Conservation (phyloP, 2,797 vertebrate genomes). For the Enteromius trimaculatus region DNA sequence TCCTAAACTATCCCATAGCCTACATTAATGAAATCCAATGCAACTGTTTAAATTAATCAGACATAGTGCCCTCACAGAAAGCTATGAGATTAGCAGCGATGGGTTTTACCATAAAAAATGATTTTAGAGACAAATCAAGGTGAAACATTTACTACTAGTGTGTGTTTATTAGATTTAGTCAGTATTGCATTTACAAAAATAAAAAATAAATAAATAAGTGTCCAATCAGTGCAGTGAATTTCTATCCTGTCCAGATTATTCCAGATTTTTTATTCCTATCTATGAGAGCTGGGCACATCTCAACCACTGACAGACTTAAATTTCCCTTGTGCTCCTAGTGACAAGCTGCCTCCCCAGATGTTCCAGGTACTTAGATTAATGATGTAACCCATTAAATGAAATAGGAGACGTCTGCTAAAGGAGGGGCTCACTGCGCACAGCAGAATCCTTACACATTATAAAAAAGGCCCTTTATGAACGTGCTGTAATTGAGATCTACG, state of each 20-base stretch:
- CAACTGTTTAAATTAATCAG: conserved; percentile 32
- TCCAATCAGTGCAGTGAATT: not conserved
- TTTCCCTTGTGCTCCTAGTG: not conserved
- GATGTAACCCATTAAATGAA: conserved; percentile 56
- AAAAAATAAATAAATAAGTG: not conserved
- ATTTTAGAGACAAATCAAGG: conserved; percentile 18
- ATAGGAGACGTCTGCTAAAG: conserved; percentile 32
- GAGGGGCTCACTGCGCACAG: not conserved
- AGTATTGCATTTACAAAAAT: not conserved
- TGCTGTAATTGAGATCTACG: conserved; percentile 47
- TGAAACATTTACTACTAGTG: conserved; percentile 12
- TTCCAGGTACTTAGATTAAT: conserved; percentile 60
- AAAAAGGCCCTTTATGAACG: conserved; percentile 45
- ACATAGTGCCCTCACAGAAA: conserved; percentile 17
- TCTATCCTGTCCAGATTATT: not conserved
- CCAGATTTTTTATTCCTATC: not conserved
- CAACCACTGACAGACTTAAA: conserved; percentile 14
- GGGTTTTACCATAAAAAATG: not conserved
- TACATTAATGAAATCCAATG: conserved; percentile 36
- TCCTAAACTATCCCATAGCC: not conserved
- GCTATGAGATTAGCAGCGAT: conserved; percentile 8
- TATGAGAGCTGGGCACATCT: not conserved
- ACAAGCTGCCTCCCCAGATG: conserved; percentile 49
- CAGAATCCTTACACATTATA: conserved; percentile 44
- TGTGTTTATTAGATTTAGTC: not conserved